These are phyloP conservation scores for Progne subis DNA, from an alignment of 2,113 vertebrate species.

Conservation along the genomic window DNA sequence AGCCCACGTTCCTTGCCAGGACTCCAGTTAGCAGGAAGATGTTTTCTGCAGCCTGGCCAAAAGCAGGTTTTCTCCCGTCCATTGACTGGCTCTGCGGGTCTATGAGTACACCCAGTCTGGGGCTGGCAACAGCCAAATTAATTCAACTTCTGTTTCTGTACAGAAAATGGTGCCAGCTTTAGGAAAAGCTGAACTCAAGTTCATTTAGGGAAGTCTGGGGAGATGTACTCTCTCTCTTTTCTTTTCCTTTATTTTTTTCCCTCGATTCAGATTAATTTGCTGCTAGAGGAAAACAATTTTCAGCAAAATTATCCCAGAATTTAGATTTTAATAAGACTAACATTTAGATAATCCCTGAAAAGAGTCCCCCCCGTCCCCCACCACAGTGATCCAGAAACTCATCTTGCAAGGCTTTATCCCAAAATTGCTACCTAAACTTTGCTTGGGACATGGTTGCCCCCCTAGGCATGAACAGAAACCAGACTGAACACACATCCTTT, in stretches of 20 bases:
- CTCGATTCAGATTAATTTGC: neutral
- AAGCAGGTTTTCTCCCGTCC: neutral
- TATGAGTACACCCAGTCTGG: neutral
- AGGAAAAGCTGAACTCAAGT: neutral
- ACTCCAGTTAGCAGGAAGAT: neutral
- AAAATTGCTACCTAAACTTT: neutral
- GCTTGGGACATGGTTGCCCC: neutral
- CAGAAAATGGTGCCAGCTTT: neutral
- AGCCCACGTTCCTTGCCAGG: neutral
- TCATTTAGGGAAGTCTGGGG: neutral
- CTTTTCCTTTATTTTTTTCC: fast-evolving
- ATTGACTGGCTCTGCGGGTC: neutral
- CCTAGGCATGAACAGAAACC: neutral
- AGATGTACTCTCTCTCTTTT: neutral
- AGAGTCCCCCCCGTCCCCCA: neutral
- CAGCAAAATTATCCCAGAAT: neutral
- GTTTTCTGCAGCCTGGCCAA: neutral
- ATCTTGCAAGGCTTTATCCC: neutral
- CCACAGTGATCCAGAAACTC: neutral
- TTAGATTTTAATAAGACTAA: neutral
- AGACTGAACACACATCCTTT: neutral
- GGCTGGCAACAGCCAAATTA: neutral
- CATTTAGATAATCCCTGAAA: neutral
- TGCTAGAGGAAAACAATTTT: neutral
- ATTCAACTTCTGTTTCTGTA: neutral